A percentile compares a stretch with the other conserved stretches of the same genome.
Evolutionary conservation across 2,797 vertebrate genomes (phyloP).

Genomic region (Xenentodon cancila): DNA sequence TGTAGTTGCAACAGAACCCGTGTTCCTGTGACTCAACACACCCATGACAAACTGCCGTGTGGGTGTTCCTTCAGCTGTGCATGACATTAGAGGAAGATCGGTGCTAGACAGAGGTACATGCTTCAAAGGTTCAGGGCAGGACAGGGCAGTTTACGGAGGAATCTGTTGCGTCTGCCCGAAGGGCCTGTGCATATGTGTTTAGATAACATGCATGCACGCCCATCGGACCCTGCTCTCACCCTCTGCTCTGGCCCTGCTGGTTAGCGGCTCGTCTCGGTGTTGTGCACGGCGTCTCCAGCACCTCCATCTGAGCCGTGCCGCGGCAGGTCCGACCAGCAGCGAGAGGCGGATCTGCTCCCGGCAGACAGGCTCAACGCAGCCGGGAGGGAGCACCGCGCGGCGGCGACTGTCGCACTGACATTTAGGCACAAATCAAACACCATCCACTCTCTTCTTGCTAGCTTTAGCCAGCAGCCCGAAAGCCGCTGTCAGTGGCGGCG

Average conservation of each 20-base stretch:
- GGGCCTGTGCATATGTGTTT: conserved; percentile 51
- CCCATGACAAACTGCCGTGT: conserved; percentile 53
- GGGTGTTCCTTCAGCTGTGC: conserved; percentile 47
- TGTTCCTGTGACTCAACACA: conserved; percentile 63
- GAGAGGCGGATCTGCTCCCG: conserved; percentile 34
- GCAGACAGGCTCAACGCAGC: conserved; percentile 24
- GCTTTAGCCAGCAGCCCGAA: conserved; percentile 58
- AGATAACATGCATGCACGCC: conserved; percentile 28
- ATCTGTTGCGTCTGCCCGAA: conserved; percentile 28
- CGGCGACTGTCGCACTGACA: conserved; percentile 26
- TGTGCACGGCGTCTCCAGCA: conserved; percentile 58
- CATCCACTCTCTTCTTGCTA: conserved; percentile 65
- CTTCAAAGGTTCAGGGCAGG: conserved; percentile 6
- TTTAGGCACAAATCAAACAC: conserved; percentile 48
- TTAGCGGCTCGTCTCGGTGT: conserved; percentile 42
- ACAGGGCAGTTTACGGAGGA: conserved; percentile 14
- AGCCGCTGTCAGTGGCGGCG: conserved; percentile 64
- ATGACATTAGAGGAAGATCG: background rate
- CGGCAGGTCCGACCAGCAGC: conserved; percentile 57
- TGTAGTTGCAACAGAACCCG: conserved; percentile 41
- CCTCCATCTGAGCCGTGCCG: conserved; percentile 61
- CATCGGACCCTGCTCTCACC: conserved; percentile 41
- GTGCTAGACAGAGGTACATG: background rate
- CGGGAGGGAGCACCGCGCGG: background rate
- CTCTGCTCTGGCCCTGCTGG: conserved; percentile 47